These are phyloP conservation scores for Phenganax subtilis DNA, from an alignment of 92 coral and sea anemone species.

Conservation along the genomic window DNA sequence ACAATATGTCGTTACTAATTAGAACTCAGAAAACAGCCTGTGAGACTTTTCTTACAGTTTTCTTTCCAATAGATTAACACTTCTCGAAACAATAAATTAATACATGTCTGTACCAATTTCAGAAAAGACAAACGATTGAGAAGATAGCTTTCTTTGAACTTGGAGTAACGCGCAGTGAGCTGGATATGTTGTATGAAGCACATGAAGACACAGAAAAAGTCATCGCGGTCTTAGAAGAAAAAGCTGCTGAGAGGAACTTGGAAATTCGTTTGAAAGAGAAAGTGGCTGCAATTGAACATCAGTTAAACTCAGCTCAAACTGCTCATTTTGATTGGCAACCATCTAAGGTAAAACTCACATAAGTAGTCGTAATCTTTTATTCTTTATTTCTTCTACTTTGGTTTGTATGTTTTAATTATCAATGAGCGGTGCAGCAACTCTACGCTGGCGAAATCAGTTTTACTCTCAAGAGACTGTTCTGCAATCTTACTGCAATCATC, in stretches of 20 bases:
- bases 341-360: not conserved
- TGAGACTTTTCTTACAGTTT: too few relatives aligned
- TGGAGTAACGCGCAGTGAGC: not conserved
- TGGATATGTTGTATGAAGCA: not conserved
- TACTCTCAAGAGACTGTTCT: too few relatives aligned
- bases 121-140: not conserved
- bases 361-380: too few relatives aligned
- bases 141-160: slow-evolving; percentile 4
- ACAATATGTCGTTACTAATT: too few relatives aligned
- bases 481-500: too few relatives aligned
- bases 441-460: too few relatives aligned
- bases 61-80: too few relatives aligned
- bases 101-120: not conserved
- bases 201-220: not conserved
- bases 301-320: not conserved
- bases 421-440: too few relatives aligned
- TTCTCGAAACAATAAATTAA: too few relatives aligned
- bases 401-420: too few relatives aligned
- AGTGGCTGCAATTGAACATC: not conserved
- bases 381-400: too few relatives aligned
- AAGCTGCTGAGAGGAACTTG: not conserved
- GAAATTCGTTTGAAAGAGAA: not conserved
- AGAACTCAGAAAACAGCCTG: too few relatives aligned
- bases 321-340: slow-evolving; percentile 2
- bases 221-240: not conserved